These are phyloP conservation scores for Agrochola lychnidis DNA, from an alignment of 2,888 invertebrate genomes.

Conservation along the genomic window DNA sequence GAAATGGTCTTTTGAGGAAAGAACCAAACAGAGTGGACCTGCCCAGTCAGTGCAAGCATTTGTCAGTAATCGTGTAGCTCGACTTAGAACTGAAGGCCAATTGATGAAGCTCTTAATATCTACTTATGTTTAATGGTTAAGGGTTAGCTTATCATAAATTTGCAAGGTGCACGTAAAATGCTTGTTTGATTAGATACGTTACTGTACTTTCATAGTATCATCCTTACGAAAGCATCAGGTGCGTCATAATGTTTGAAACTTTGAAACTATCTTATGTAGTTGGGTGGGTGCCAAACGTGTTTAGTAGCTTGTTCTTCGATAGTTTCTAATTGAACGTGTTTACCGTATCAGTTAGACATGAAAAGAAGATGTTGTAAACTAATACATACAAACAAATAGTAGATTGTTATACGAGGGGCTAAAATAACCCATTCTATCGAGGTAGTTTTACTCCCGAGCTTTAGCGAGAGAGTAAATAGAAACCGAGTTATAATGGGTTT, in stretches of 20 bases:
- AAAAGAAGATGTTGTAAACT: constrained; percentile 11
- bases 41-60: too few species aligned
- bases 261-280: constrained; percentile 3
- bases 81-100: too few species aligned
- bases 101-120: not conserved
- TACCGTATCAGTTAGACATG: constrained; percentile 1
- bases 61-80: too few species aligned
- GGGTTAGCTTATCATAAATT: too few species aligned
- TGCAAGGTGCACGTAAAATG: not conserved
- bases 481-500: too few species aligned
- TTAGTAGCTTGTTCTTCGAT: constrained; percentile 18
- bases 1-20: too few species aligned
- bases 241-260: constrained; percentile 19
- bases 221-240: constrained; percentile 15
- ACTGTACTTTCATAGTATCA: not conserved
- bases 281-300: constrained; percentile 28
- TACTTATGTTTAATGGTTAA: not conserved
- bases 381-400: not conserved
- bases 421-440: too few species aligned
- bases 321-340: constrained; percentile 21
- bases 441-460: too few species aligned
- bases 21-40: too few species aligned
- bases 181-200: not conserved
- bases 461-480: too few species aligned
- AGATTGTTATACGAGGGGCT: too few species aligned